Evolutionary conservation across 2,888 invertebrate species (phyloP), one percentile per base, ranked within the genome.

Genomic region (Bombylius major): DNA sequence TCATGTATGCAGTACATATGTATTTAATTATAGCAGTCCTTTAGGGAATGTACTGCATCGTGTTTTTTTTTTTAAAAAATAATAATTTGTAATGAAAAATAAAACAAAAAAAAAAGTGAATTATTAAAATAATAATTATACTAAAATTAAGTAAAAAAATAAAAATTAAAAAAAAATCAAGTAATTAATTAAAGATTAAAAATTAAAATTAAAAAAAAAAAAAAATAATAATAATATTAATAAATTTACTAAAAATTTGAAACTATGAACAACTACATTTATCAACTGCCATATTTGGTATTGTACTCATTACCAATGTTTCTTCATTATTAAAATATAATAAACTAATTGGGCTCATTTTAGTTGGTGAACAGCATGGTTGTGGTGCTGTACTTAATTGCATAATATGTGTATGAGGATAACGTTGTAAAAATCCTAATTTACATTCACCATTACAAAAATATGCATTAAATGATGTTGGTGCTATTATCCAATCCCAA

Each of bases 401-500:
- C 57, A 88, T 84, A 66, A 95, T 78, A 74, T 94, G 91, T 9
- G 93, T 92, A 71, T 94, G 91, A 1, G 90, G 86, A 69, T 89
- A 87, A 67, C 86, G 85, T 68, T 89, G 91, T 59, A 92, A 76
- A 70, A 91, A 91, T 53, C 90, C 85, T 75, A 86, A 87, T 0
- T 89, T 87, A 72, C 98, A 98, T 66, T 95, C 92, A 8, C 98
- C 96, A 55, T 90, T 85, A 77, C 98, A 98, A 77, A 95, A 95
- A 76, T 93, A 92, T 8, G 97, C 96, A 67, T 91, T 89, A 77
- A 96, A 98, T 59, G 84, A 81, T 67, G 91, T 92, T 0, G 98
- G 98, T 0, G 95, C 95, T 58, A 98, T 92, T 66, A 98, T 90
- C 86, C 95, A 98, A 70, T 96, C 92, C 94, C 96, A 97, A 34